A percentile compares a stretch with the other conserved stretches of the same genome.
Conservation (phyloP, 1,140 invertebrate genomes). For the Leptinotarsa texana region DNA sequence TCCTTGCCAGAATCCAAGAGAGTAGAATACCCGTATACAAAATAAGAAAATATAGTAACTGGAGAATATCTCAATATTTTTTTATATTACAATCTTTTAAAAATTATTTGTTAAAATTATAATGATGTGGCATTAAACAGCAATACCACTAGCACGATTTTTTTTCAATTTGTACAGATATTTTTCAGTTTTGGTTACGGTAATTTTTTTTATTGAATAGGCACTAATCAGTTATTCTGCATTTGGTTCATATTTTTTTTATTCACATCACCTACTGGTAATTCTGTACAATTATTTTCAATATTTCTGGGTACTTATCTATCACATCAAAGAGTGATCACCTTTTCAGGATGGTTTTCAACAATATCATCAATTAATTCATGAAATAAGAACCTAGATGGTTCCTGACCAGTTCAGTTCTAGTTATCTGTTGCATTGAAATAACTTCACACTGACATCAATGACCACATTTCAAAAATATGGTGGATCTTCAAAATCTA, state of each 20-base stretch:
- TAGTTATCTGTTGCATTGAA: conserved; percentile 11
- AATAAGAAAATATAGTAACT: no score
- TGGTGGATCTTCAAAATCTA: conserved; percentile 24
- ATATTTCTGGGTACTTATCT: not conserved
- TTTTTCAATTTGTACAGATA: no score
- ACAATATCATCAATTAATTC: conserved; percentile 19
- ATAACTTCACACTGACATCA: conserved; percentile 13
- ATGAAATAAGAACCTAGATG: conserved; percentile 20
- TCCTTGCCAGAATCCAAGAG: no score
- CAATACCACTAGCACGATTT: no score
- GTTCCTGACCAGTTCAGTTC: conserved; percentile 22
- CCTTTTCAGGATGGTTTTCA: conserved; percentile 19
- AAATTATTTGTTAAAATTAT: no score
- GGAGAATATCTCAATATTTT: no score
- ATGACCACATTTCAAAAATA: conserved; percentile 22
- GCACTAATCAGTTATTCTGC: not conserved
- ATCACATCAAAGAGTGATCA: conserved; percentile 10
- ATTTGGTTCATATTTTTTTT: not conserved
- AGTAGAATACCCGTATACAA: no score
- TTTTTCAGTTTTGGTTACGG: no score
- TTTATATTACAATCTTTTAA: no score
- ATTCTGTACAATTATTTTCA: not conserved
- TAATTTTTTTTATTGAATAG: no score
- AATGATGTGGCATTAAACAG: no score
- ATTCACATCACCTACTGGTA: not conserved